Percentiles rank a stretch among this genome's conserved stretches.
phyloP scores from a whole-genome alignment of 2,113 vertebrate genomes.

The Scortum barcoo region DNA sequence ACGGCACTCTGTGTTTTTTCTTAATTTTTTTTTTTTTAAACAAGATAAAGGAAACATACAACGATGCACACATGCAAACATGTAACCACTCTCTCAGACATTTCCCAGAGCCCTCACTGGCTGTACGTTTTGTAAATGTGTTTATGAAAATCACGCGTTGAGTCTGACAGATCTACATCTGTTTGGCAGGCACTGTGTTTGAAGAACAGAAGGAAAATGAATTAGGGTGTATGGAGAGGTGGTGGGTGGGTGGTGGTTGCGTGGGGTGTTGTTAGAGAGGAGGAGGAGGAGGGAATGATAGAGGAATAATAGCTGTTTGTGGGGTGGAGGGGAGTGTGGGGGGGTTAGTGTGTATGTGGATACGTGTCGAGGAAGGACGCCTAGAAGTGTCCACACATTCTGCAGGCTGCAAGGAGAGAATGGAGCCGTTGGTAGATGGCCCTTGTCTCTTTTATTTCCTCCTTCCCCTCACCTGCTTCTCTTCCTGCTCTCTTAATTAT shows the following conservation, averaged over 20 bases:
- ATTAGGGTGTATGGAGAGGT: slow-evolving; percentile 35
- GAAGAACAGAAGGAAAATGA: slow-evolving; percentile 50
- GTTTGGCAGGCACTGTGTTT: slow-evolving; percentile 47
- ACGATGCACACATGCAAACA: slow-evolving; percentile 19
- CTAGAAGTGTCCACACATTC: slow-evolving; percentile 37
- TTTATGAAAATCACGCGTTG: slow-evolving; percentile 48
- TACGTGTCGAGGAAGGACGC: slow-evolving; percentile 22
- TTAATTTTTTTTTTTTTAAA: neutral
- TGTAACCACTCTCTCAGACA: slow-evolving; percentile 2
- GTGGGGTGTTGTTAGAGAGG: slow-evolving; percentile 40
- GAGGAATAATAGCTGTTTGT: slow-evolving; percentile 55
- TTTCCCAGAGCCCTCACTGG: slow-evolving; percentile 36
- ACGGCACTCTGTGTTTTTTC: slow-evolving; percentile 9
- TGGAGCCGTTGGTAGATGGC: slow-evolving; percentile 30
- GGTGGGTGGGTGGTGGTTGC: slow-evolving; percentile 33
- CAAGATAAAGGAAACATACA: slow-evolving; percentile 20
- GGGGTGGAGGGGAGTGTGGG: too few relatives aligned
- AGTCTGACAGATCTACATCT: slow-evolving; percentile 44
- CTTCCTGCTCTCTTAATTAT: slow-evolving; percentile 80
- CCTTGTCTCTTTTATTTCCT: slow-evolving; percentile 61
- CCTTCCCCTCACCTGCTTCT: slow-evolving; percentile 68
- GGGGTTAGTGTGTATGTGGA: slow-evolving; percentile 22
- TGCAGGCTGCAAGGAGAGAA: slow-evolving; percentile 36
- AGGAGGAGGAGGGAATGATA: slow-evolving; percentile 32
- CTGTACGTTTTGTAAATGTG: slow-evolving; percentile 57